Evolutionary conservation across 1,140 invertebrate genomes (phyloP).

Genomic region (Aphelinus certus): DNA sequence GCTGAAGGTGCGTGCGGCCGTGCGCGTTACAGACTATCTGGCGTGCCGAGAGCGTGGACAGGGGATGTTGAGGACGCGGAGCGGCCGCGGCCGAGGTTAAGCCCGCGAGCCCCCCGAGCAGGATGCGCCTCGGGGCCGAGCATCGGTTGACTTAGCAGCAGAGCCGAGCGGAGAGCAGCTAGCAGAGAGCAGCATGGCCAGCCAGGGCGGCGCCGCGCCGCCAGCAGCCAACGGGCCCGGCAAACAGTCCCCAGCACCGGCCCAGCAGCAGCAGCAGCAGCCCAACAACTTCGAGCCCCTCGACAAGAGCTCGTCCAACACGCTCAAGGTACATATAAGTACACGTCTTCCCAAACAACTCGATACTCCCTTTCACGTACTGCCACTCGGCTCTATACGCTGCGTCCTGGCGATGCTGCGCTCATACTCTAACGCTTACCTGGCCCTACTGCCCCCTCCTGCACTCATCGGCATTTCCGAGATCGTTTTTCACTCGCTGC

Average conservation of each 20-base stretch:
- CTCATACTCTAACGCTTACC: no score
- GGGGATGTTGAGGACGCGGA: no score
- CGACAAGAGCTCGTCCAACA: conserved; percentile 63
- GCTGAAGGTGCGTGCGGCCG: neutral
- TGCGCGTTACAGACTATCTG: neutral
- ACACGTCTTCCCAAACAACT: no score
- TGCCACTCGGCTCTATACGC: no score
- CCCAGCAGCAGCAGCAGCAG: conserved; percentile 49
- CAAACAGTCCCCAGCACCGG: conserved; percentile 2
- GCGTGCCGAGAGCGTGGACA: no score
- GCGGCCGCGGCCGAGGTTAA: neutral
- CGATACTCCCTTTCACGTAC: no score
- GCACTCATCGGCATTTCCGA: no score
- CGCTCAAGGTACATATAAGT: conserved; percentile 54
- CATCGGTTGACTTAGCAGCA: neutral
- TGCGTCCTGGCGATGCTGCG: no score
- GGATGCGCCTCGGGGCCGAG: neutral
- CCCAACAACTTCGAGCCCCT: conserved; percentile 60
- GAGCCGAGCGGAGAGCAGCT: no score
- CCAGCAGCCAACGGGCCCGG: conserved; percentile 43
- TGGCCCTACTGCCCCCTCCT: no score
- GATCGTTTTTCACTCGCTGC: no score
- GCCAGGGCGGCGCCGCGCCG: neutral
- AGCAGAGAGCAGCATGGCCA: conserved; percentile 15
- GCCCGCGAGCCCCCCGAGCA: neutral